Percentiles rank a stretch among this genome's conserved stretches.
Evolutionary conservation across 92 coral and sea anemone species (phyloP).

Genomic region (Anthopleura xanthogrammica): DNA sequence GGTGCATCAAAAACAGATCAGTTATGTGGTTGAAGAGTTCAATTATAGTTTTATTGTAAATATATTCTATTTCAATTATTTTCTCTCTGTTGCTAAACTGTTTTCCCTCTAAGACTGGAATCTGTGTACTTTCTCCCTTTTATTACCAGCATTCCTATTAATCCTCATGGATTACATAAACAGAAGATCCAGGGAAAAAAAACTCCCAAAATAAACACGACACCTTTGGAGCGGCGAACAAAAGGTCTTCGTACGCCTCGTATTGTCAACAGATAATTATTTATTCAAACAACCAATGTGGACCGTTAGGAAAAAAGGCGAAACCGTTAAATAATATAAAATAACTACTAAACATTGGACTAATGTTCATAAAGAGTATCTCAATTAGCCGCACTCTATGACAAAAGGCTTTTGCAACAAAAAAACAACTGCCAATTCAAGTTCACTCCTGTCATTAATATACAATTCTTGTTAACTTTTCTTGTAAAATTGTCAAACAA

Average conservation of each 20-base stretch:
- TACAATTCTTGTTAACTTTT: background rate
- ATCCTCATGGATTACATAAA: background rate
- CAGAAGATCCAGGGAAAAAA: background rate
- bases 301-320: conserved; percentile 1
- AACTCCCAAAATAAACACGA: background rate
- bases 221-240: conserved; percentile 5
- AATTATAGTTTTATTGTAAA: background rate
- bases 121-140: background rate
- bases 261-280: conserved; percentile 11
- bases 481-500: background rate
- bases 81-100: background rate
- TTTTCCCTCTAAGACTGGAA: too few relatives aligned
- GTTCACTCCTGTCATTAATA: background rate
- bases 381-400: background rate
- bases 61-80: background rate
- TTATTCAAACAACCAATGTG: conserved; percentile 12
- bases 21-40: background rate
- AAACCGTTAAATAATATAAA: conserved; percentile 26
- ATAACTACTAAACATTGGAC: background rate
- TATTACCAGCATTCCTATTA: background rate
- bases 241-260: background rate
- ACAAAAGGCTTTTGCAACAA: background rate
- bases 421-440: background rate
- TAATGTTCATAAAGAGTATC: background rate
- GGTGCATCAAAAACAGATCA: background rate